Conservation (phyloP, 92 coral and sea anemone species). For the Pocillopora meandrina region DNA sequence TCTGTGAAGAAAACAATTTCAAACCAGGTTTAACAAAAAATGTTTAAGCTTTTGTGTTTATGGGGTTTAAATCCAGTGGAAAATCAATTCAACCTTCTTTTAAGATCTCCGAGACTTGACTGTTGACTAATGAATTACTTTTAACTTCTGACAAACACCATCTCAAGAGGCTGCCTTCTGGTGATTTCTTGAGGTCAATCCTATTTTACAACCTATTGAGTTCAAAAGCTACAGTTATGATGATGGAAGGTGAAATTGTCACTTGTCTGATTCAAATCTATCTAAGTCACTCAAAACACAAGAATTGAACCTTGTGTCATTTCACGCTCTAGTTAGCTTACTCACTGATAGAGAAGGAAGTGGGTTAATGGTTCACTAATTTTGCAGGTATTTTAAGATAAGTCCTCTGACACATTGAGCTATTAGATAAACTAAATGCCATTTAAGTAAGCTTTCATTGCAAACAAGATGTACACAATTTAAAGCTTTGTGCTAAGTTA, state of each 20-base stretch:
- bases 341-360: not conserved
- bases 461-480: not conserved
- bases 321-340: constrained; percentile 13
- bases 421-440: not conserved
- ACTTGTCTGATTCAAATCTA: not conserved
- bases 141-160: not conserved
- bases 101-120: not conserved
- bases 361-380: constrained; percentile 22
- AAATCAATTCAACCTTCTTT: not conserved
- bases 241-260: not conserved
- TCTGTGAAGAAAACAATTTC: too few species aligned
- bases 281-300: constrained; percentile 5
- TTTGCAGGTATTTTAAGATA: constrained; percentile 27
- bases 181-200: too few species aligned
- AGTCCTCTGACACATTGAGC: not conserved
- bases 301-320: constrained; percentile 12
- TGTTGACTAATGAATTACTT: not conserved
- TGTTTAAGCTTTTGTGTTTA: too few species aligned
- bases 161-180: too few species aligned
- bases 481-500: not conserved
- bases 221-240: too few species aligned
- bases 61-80: too few species aligned
- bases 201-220: too few species aligned
- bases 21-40: too few species aligned
- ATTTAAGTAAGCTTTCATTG: not conserved